Percentiles rank a stretch among this genome's conserved stretches.
Evolutionary conservation across 2,797 vertebrate species (phyloP).

Genomic region (Acomys russatus): DNA sequence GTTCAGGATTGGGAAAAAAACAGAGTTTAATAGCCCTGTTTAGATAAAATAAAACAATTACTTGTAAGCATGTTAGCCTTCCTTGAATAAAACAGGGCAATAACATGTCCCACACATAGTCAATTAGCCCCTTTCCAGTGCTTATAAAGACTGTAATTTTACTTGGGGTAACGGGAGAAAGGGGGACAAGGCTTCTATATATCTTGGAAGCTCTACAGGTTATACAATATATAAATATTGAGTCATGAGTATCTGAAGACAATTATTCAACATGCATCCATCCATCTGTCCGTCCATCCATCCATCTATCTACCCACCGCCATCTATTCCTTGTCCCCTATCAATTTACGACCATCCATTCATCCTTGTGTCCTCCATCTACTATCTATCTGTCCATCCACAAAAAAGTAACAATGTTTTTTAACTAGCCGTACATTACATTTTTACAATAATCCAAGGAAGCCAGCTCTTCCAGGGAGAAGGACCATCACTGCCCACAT

Average conservation of each 20-base stretch:
- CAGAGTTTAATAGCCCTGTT: background rate
- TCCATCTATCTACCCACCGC: background rate
- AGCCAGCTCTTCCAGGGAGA: background rate
- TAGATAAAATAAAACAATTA: background rate
- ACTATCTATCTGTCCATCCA: background rate
- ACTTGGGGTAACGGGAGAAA: background rate
- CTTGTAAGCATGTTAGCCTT: slow-evolving; percentile 10
- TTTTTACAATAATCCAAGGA: background rate
- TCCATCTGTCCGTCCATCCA: too few species aligned
- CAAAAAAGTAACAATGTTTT: background rate
- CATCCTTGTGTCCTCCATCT: background rate
- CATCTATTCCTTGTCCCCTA: background rate
- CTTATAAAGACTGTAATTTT: background rate
- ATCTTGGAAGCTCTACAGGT: slow-evolving; percentile 6
- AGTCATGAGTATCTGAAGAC: background rate
- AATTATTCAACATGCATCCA: background rate
- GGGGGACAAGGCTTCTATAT: slow-evolving; percentile 2
- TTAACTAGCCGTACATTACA: background rate
- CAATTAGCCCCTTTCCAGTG: background rate
- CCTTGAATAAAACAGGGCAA: background rate
- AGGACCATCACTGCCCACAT: background rate
- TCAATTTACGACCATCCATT: too few species aligned
- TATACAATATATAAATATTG: background rate
- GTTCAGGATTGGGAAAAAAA: background rate
- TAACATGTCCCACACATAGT: background rate